Evolutionary conservation across 2,113 vertebrate genomes (phyloP).

Genomic region (Actenoides hombroni): DNA sequence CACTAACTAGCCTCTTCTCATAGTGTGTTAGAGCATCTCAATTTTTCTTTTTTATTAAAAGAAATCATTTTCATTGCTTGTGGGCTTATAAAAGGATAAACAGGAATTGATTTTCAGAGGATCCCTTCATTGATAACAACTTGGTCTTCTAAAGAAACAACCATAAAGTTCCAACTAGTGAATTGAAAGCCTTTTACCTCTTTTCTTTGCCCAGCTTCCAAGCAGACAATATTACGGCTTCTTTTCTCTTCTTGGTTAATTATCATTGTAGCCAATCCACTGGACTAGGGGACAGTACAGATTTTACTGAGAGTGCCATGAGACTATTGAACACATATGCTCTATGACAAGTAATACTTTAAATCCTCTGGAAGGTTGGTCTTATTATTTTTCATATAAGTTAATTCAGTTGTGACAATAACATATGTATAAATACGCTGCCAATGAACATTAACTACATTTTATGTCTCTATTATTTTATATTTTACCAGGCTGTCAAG

Average conservation of each 20-base stretch:
- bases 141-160: neutral
- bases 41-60: conserved; percentile 55
- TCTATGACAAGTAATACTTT: neutral
- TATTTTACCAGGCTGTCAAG: conserved; percentile 27
- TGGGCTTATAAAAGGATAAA: conserved; percentile 51
- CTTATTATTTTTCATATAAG: neutral
- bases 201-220: neutral
- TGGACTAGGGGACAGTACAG: neutral
- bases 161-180: neutral
- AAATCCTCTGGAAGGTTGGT: neutral
- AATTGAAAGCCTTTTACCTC: neutral
- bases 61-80: conserved; percentile 35
- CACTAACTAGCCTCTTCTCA: neutral
- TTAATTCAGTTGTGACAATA: conserved; percentile 13
- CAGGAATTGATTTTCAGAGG: conserved; percentile 28
- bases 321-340: neutral
- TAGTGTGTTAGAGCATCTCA: neutral
- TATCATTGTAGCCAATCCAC: neutral
- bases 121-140: conserved; percentile 17
- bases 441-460: neutral
- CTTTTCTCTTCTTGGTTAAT: neutral
- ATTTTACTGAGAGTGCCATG: neutral
- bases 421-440: neutral
- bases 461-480: neutral
- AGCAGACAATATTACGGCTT: neutral